Percentiles rank a stretch among this genome's conserved stretches.
Evolutionary conservation across 1,140 invertebrate genomes (phyloP).

Genomic region (Leptinotarsa texana): DNA sequence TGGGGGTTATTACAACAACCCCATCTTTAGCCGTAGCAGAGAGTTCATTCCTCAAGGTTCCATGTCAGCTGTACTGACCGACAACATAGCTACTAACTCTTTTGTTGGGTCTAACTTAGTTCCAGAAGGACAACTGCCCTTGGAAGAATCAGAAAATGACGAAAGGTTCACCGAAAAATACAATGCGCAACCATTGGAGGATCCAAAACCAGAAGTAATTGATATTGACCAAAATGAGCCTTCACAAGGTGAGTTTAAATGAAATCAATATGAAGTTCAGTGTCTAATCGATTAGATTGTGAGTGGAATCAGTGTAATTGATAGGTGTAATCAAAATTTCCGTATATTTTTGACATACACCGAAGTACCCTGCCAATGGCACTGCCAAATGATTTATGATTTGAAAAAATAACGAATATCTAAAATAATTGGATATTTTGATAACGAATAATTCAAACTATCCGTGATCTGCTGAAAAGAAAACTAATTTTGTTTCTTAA

Average conservation of each 20-base stretch:
- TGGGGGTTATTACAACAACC: conserved; percentile 50
- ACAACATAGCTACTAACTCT: conserved; percentile 46
- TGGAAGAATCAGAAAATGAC: conserved; percentile 17
- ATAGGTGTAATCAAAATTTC: too few relatives aligned
- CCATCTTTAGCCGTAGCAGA: conserved; percentile 28
- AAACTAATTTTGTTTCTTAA: too few relatives aligned
- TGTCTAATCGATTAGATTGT: too few relatives aligned
- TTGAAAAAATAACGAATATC: too few relatives aligned
- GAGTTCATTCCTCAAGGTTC: conserved; percentile 40
- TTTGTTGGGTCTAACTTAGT: conserved; percentile 20
- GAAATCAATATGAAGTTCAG: too few relatives aligned
- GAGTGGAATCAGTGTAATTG: too few relatives aligned
- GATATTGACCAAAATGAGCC: background rate
- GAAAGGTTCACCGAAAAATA: conserved; percentile 23
- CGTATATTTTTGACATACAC: too few relatives aligned
- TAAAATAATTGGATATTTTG: too few relatives aligned
- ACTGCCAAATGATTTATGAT: too few relatives aligned
- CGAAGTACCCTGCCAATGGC: too few relatives aligned
- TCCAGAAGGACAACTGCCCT: background rate
- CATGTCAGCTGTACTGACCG: conserved; percentile 46
- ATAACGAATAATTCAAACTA: too few relatives aligned
- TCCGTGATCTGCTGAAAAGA: too few relatives aligned
- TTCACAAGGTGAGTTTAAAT: background rate
- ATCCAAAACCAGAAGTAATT: background rate
- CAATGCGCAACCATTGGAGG: conserved; percentile 15